Percentiles rank a stretch among this genome's conserved stretches.
phyloP scores from a whole-genome alignment of 2,888 invertebrate species.

The Beris chalybata region DNA sequence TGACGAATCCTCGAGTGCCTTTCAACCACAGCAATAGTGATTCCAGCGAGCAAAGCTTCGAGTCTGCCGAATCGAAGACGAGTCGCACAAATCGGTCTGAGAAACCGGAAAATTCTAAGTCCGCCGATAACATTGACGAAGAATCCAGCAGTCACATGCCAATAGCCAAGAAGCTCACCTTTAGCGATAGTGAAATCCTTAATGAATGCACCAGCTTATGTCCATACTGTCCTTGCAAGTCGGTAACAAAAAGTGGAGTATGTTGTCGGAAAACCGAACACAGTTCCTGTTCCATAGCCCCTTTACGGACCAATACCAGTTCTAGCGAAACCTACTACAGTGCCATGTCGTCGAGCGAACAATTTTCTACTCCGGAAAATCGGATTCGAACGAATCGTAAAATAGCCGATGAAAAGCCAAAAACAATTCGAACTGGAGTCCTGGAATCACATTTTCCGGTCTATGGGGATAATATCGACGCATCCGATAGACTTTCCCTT shows the following conservation, averaged over 20 bases:
- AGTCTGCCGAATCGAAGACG: slow-evolving; percentile 52
- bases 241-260: slow-evolving; percentile 37
- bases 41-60: slow-evolving; percentile 58
- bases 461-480: slow-evolving; percentile 40
- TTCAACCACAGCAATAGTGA: slow-evolving; percentile 49
- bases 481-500: slow-evolving; percentile 42
- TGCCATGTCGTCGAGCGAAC: slow-evolving; percentile 47
- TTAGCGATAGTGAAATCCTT: slow-evolving; percentile 54
- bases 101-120: slow-evolving; percentile 57
- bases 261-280: slow-evolving; percentile 50
- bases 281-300: slow-evolving; percentile 43
- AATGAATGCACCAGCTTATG: slow-evolving; percentile 49
- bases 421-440: slow-evolving; percentile 48
- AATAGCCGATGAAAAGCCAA: slow-evolving; percentile 28
- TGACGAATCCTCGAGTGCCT: slow-evolving; percentile 53
- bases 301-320: slow-evolving; percentile 42
- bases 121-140: slow-evolving; percentile 62
- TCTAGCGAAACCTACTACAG: slow-evolving; percentile 55
- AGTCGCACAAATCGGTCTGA: slow-evolving; percentile 43
- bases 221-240: slow-evolving; percentile 50
- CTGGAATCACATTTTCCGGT: slow-evolving; percentile 57
- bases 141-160: slow-evolving; percentile 49
- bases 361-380: slow-evolving; percentile 44
- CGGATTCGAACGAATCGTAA: slow-evolving; percentile 33
- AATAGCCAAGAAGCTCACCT: slow-evolving; percentile 52